These are phyloP conservation scores for Drosophila paranaensis DNA, from an alignment of 2,888 invertebrate species.

Conservation along the genomic window DNA sequence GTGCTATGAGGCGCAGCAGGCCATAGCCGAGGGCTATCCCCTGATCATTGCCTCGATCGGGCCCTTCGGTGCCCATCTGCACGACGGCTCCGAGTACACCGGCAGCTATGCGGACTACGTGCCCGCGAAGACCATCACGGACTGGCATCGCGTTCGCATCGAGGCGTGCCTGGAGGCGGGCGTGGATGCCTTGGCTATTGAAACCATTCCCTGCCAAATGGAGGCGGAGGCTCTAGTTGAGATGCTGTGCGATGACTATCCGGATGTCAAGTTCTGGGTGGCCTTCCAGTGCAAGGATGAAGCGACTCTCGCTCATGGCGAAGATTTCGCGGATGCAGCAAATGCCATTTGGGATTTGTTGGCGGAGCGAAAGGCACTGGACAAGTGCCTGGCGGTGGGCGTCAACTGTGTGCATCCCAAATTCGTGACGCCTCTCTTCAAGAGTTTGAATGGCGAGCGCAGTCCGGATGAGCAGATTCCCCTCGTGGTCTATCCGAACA, in stretches of 20 bases:
- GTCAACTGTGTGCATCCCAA: conserved; percentile 93
- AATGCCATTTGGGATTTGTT: conserved; percentile 88
- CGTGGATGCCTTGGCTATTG: conserved; percentile 94
- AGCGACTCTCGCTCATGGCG: conserved; percentile 90
- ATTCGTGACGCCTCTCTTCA: conserved; percentile 87
- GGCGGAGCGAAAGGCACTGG: conserved; percentile 87
- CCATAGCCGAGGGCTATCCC: conserved; percentile 84
- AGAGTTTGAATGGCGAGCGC: conserved; percentile 86
- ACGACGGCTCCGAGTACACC: conserved; percentile 97
- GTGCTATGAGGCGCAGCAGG: conserved; percentile 80
- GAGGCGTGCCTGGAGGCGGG: conserved; percentile 91
- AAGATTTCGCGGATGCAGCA: conserved; percentile 90
- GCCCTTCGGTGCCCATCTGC: conserved; percentile 95
- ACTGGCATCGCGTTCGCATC: conserved; percentile 94
- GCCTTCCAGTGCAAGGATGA: conserved; percentile 93
- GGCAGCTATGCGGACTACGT: conserved; percentile 91
- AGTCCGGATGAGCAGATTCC: conserved; percentile 86
- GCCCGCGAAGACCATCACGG: conserved; percentile 88
- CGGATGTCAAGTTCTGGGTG: conserved; percentile 93
- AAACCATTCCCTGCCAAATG: conserved; percentile 94
- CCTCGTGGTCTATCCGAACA: conserved; percentile 96
- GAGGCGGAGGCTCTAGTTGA: conserved; percentile 94
- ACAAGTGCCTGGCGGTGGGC: conserved; percentile 92
- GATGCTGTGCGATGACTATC: conserved; percentile 90
- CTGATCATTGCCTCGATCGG: conserved; percentile 95